phyloP scores from a whole-genome alignment of 2,113 vertebrate genomes.

The Calidris pygmaea region DNA sequence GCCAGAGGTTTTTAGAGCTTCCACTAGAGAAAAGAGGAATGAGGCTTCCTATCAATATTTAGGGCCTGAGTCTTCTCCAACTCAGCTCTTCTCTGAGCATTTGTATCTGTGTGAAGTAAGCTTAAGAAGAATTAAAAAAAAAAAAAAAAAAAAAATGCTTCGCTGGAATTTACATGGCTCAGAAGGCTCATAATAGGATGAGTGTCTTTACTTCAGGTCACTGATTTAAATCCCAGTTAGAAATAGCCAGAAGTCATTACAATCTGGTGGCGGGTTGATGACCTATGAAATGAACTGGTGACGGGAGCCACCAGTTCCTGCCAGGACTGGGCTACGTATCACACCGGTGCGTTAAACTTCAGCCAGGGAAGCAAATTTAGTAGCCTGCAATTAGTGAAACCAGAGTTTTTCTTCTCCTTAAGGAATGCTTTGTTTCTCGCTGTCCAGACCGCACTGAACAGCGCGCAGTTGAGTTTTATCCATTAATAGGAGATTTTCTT shows the following conservation, averaged over 20 bases:
- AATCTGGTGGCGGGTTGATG: background rate
- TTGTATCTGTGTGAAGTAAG: constrained; percentile 1
- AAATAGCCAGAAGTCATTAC: constrained; percentile 54
- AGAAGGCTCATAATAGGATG: constrained; percentile 16
- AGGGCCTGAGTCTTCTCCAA: background rate
- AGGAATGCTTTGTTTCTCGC: background rate
- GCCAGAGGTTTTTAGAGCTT: background rate
- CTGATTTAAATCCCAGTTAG: constrained; percentile 58
- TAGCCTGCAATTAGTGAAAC: background rate
- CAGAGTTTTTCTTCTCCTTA: background rate
- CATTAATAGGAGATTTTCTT: constrained; percentile 54
- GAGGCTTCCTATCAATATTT: background rate
- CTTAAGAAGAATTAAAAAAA: constrained; percentile 25
- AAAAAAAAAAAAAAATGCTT: background rate
- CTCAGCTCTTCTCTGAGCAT: background rate
- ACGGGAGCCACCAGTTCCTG: background rate
- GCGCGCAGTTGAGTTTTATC: background rate
- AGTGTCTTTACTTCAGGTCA: constrained; percentile 50
- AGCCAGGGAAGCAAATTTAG: background rate
- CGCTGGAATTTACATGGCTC: constrained; percentile 5
- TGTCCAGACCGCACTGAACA: background rate
- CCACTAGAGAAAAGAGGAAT: background rate
- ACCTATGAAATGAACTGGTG: constrained; percentile 6
- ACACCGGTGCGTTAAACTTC: background rate
- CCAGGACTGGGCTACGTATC: background rate